Evolutionary conservation across 2,888 invertebrate genomes (phyloP).

Genomic region (Perizoma flavofasciatum): DNA sequence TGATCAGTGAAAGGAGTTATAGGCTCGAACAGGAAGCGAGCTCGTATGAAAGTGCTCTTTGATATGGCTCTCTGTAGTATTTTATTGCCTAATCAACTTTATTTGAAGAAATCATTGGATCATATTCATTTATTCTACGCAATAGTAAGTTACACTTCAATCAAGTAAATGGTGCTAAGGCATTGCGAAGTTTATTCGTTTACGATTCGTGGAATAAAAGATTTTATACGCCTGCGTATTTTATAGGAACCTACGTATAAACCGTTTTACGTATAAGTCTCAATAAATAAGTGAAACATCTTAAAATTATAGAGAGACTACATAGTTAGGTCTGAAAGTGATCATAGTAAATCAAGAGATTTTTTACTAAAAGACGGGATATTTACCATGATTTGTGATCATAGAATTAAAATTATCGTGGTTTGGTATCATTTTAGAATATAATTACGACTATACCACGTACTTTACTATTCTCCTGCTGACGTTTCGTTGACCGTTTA

Average conservation of each 20-base stretch:
- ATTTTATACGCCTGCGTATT: slow-evolving; percentile 42
- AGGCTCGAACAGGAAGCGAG: slow-evolving; percentile 53
- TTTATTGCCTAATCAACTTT: slow-evolving; percentile 50
- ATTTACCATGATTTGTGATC: too few relatives aligned
- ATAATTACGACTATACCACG: too few relatives aligned
- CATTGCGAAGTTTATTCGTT: slow-evolving; percentile 29
- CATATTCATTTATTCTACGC: slow-evolving; percentile 39
- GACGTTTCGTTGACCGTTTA: too few relatives aligned
- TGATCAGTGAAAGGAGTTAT: slow-evolving; percentile 67
- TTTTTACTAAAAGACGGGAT: too few relatives aligned
- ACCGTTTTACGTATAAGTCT: slow-evolving; percentile 10
- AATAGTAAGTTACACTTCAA: slow-evolving; percentile 35
- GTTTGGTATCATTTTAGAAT: too few relatives aligned
- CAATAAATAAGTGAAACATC: too few relatives aligned
- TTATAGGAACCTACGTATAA: slow-evolving; percentile 34
- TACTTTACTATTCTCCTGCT: too few relatives aligned
- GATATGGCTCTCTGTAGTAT: slow-evolving; percentile 52
- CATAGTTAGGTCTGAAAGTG: too few relatives aligned
- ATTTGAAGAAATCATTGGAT: slow-evolving; percentile 49
- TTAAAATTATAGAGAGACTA: too few relatives aligned
- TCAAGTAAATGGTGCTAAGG: slow-evolving; percentile 34
- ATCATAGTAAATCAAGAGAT: too few relatives aligned
- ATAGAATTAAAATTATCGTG: too few relatives aligned
- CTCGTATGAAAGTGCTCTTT: slow-evolving; percentile 51
- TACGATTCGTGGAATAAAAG: slow-evolving; percentile 37